These are phyloP conservation scores for Osmerus mordax DNA, from an alignment of 2,113 vertebrate species.

Conservation along the genomic window DNA sequence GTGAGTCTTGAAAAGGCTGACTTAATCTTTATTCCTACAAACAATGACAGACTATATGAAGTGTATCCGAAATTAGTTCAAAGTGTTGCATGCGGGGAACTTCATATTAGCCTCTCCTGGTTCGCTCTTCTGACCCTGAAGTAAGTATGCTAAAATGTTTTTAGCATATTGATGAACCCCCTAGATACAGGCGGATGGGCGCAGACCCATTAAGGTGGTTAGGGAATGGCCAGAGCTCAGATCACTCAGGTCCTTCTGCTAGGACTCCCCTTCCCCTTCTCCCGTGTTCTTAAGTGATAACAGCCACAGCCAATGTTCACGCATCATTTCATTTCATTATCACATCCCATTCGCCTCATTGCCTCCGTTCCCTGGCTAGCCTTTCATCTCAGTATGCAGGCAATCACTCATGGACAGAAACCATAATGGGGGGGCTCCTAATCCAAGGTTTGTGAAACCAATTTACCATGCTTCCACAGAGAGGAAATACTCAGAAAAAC, in stretches of 20 bases:
- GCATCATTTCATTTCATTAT: slow-evolving; percentile 73
- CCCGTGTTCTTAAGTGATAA: slow-evolving; percentile 67
- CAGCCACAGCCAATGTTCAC: slow-evolving; percentile 63
- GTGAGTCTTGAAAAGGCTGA: no score
- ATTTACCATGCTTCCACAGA: slow-evolving; percentile 53
- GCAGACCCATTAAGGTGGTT: slow-evolving; percentile 19
- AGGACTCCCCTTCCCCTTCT: slow-evolving; percentile 40
- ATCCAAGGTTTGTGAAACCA: slow-evolving; percentile 66
- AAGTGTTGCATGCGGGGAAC: background rate
- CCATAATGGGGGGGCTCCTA: slow-evolving; percentile 57
- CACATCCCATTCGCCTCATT: slow-evolving; percentile 56
- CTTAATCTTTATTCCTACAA: no score
- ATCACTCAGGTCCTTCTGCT: slow-evolving; percentile 46
- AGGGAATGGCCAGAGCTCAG: slow-evolving; percentile 29
- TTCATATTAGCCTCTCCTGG: background rate
- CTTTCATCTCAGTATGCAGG: slow-evolving; percentile 64
- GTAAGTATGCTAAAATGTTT: slow-evolving; percentile 14
- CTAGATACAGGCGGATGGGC: slow-evolving; percentile 11
- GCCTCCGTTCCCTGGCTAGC: slow-evolving; percentile 50
- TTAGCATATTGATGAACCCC: slow-evolving; percentile 39
- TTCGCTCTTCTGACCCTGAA: slow-evolving; percentile 8
- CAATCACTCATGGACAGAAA: slow-evolving; percentile 63
- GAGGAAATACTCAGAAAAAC: slow-evolving; percentile 29
- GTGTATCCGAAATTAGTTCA: background rate
- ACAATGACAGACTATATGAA: background rate